A percentile compares a stretch with the other conserved stretches of the same genome.
Evolutionary conservation across 2,797 vertebrate species (phyloP).

Genomic region (Falco columbarius): DNA sequence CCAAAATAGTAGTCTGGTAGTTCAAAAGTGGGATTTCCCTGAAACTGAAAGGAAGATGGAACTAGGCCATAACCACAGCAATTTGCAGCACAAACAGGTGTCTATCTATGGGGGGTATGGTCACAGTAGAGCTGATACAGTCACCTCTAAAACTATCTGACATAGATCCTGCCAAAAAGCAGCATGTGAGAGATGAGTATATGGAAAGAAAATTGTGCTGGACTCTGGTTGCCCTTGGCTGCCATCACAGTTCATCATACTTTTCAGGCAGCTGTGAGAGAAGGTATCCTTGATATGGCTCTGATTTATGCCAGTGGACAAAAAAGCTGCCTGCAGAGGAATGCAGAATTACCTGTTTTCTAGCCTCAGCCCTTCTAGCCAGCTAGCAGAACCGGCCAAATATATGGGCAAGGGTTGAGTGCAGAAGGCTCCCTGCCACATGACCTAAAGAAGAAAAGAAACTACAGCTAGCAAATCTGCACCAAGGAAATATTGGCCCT

Average conservation of each 20-base stretch:
- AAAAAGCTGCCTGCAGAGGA: neutral
- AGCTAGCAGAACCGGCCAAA: neutral
- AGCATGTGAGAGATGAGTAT: neutral
- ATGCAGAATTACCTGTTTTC: neutral
- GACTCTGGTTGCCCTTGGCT: neutral
- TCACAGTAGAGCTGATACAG: neutral
- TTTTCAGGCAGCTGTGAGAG: neutral
- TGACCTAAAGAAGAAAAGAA: neutral
- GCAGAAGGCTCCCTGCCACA: neutral
- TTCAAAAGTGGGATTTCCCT: neutral
- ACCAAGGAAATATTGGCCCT: neutral
- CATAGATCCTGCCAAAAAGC: fast-evolving
- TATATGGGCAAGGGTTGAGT: neutral
- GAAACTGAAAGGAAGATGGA: neutral
- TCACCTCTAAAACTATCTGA: neutral
- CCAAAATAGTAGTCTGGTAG: neutral
- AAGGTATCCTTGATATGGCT: neutral
- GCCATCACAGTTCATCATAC: neutral
- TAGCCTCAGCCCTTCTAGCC: fast-evolving
- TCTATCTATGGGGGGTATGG: neutral
- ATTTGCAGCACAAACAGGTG: neutral
- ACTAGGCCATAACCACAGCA: neutral
- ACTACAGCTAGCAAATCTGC: neutral
- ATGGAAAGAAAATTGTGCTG: neutral
- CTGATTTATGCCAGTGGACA: neutral